These are phyloP conservation scores for Climacteris rufus DNA, from an alignment of 2,113 vertebrate genomes.

Conservation along the genomic window DNA sequence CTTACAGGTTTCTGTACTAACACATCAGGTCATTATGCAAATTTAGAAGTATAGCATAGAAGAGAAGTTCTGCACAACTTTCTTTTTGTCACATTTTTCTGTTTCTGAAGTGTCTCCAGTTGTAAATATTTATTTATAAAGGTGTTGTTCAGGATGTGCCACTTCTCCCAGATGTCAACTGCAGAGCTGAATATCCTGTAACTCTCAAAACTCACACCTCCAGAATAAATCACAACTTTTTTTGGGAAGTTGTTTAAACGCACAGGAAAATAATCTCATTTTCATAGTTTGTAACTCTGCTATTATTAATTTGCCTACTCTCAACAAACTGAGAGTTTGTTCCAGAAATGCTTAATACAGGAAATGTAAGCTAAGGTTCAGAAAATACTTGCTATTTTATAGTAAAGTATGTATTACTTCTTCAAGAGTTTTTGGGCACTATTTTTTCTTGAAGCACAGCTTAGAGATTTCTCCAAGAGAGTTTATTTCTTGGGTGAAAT, in stretches of 20 bases:
- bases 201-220: not conserved
- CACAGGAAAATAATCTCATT: not conserved
- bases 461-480: not conserved
- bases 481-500: not conserved
- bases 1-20: not conserved
- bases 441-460: not conserved
- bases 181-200: not conserved
- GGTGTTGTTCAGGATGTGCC: not conserved
- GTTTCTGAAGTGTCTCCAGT: not conserved
- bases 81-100: not conserved
- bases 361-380: not conserved
- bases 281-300: not conserved
- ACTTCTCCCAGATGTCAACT: not conserved
- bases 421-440: not conserved
- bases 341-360: not conserved
- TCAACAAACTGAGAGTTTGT: not conserved
- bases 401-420: not conserved
- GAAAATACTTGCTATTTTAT: not conserved
- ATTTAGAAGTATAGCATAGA: not conserved
- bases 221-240: not conserved
- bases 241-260: not conserved
- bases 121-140: not conserved
- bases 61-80: not conserved
- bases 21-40: not conserved
- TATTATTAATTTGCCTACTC: not conserved